These are phyloP conservation scores for Tonatia bakeri DNA, from an alignment of 2,113 vertebrate genomes.

Conservation along the genomic window DNA sequence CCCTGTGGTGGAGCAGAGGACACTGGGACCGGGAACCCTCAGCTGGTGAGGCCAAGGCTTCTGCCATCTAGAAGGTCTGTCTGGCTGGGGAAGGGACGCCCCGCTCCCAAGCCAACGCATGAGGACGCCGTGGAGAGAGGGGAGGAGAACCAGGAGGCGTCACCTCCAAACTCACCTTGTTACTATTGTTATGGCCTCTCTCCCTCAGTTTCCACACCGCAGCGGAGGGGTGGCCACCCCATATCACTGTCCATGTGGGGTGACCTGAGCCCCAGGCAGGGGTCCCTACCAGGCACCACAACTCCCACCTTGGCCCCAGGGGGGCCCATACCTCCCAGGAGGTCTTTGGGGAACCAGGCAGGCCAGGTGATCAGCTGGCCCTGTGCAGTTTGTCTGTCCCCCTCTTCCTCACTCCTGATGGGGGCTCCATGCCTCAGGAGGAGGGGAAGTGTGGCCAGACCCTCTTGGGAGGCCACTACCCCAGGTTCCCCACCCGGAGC, in stretches of 20 bases:
- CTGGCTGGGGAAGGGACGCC: background rate
- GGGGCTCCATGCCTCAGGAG: rapidly evolving
- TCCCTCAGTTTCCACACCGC: background rate
- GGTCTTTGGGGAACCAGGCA: background rate
- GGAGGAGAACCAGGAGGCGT: background rate
- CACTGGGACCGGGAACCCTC: background rate
- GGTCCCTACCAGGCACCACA: background rate
- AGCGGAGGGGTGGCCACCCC: background rate
- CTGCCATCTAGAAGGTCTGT: rapidly evolving
- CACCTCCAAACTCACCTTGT: background rate
- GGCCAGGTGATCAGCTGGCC: background rate
- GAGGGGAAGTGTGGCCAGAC: too few species aligned
- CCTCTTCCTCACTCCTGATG: background rate
- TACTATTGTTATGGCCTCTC: background rate
- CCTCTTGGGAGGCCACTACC: background rate
- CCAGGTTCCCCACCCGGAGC: rapidly evolving
- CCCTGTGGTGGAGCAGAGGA: rapidly evolving
- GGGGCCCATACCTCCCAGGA: background rate
- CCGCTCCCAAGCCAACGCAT: rapidly evolving
- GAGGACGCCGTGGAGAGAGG: rapidly evolving
- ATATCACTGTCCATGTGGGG: rapidly evolving
- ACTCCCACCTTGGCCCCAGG: background rate
- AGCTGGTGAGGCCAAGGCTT: rapidly evolving
- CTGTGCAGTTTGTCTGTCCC: background rate
- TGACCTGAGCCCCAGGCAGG: background rate